Percentiles rank a stretch among this genome's conserved stretches.
phyloP scores from a whole-genome alignment of 2,888 invertebrate genomes.

The Mylabris sibirica region DNA sequence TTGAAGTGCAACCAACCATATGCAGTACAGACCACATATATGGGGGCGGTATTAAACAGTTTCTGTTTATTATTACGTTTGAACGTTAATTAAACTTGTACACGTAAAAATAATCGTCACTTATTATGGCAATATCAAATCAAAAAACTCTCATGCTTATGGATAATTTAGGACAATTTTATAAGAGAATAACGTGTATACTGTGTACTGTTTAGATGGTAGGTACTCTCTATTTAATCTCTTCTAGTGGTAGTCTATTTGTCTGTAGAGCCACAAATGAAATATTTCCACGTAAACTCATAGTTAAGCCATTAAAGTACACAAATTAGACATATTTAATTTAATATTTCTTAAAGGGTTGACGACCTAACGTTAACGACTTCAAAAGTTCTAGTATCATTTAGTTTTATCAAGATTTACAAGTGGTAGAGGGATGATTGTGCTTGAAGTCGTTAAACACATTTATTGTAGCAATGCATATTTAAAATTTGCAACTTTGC shows the following conservation, averaged over 20 bases:
- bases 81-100: neutral
- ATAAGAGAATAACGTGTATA: neutral
- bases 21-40: neutral
- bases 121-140: neutral
- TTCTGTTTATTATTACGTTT: neutral
- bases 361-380: slow-evolving; percentile 43
- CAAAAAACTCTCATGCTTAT: no score
- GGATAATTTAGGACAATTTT: no score
- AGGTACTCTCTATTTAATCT: neutral
- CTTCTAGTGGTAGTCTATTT: neutral
- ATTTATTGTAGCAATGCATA: slow-evolving; percentile 46
- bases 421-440: no score
- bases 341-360: slow-evolving; percentile 36
- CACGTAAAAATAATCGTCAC: neutral
- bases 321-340: slow-evolving; percentile 46
- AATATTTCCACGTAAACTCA: neutral
- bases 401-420: slow-evolving; percentile 36
- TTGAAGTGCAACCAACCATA: neutral
- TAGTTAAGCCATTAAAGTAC: slow-evolving; percentile 19
- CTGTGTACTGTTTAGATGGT: neutral
- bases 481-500: slow-evolving; percentile 45
- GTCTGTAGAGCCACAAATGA: neutral
- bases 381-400: slow-evolving; percentile 45
- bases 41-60: no score
- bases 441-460: slow-evolving; percentile 36